A percentile compares a stretch with the other conserved stretches of the same genome.
phyloP scores from a whole-genome alignment of 1,140 invertebrate genomes.

The Arion vulgaris region DNA sequence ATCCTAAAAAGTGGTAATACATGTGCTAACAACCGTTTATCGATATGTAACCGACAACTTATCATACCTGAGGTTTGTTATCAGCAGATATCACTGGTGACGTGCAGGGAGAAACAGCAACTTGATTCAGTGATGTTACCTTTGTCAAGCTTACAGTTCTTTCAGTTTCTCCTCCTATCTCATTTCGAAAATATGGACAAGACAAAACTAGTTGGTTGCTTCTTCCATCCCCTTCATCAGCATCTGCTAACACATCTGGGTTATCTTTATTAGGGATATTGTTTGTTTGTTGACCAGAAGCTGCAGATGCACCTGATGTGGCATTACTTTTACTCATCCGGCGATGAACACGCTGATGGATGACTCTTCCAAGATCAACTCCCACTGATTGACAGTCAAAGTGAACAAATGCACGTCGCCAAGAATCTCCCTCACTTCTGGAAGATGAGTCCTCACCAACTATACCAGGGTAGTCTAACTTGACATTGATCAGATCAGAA shows the following conservation, averaged over 20 bases:
- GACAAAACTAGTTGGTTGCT: constrained; percentile 75
- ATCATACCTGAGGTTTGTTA: constrained; percentile 22
- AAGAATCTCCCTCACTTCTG: constrained; percentile 72
- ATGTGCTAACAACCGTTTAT: too few relatives aligned
- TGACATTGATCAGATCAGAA: constrained; percentile 52
- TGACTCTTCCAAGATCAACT: constrained; percentile 85
- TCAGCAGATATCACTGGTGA: not conserved
- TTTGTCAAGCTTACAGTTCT: constrained; percentile 85
- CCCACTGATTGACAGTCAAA: constrained; percentile 92
- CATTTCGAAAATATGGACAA: constrained; percentile 91
- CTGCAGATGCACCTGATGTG: constrained; percentile 92
- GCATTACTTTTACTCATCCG: constrained; percentile 82
- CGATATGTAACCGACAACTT: too few relatives aligned
- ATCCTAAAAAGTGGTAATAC: too few relatives aligned
- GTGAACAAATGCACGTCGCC: constrained; percentile 87
- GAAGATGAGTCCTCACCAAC: not conserved
- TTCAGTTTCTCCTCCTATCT: constrained; percentile 92
- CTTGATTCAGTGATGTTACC: constrained; percentile 62
- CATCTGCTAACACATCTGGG: constrained; percentile 72
- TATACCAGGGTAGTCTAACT: constrained; percentile 47
- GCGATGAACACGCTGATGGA: constrained; percentile 36
- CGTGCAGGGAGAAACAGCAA: not conserved
- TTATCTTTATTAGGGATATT: constrained; percentile 60
- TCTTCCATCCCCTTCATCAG: constrained; percentile 84
- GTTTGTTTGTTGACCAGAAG: constrained; percentile 77